A percentile compares a stretch with the other conserved stretches of the same genome.
These are phyloP conservation scores for Cassiopea andromeda DNA, from an alignment of 30 jellyfish, hydroid and myxozoan genomes.

Conservation along the genomic window DNA sequence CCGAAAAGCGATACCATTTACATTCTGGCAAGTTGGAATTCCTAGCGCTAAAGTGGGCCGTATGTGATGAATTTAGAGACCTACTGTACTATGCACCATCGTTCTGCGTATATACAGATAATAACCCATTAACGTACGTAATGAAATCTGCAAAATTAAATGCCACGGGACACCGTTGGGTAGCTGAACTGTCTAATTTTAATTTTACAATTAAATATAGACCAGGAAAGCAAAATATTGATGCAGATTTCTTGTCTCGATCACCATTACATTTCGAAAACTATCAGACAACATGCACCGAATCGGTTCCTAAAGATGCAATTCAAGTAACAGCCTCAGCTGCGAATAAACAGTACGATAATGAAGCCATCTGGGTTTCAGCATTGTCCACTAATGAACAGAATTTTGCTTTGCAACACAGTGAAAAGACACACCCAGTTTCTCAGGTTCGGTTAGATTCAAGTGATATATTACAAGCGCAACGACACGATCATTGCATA, in stretches of 20 bases:
- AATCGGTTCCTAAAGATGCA: conserved; percentile 25
- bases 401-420: background rate
- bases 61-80: conserved; percentile 36
- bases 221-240: conserved; percentile 42
- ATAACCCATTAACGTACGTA: conserved; percentile 49
- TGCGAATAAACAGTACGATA: background rate
- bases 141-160: conserved; percentile 39
- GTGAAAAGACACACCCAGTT: background rate
- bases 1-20: conserved; percentile 20
- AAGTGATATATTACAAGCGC: conserved; percentile 18
- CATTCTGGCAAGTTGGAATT: conserved; percentile 52
- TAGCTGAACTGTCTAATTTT: conserved; percentile 31
- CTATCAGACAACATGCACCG: conserved; percentile 12
- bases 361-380: conserved; percentile 14
- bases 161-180: conserved; percentile 73
- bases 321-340: conserved; percentile 67
- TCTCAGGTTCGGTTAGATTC: background rate
- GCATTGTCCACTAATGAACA: conserved; percentile 12
- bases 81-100: conserved; percentile 39
- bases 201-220: conserved; percentile 43
- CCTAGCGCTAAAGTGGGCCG: conserved; percentile 62
- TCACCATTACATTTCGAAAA: conserved; percentile 38
- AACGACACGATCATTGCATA: conserved; percentile 30
- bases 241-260: conserved; percentile 64
- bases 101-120: conserved; percentile 27